phyloP scores from a whole-genome alignment of 2,888 invertebrate species.

The Hirtodrosophila duncani region DNA sequence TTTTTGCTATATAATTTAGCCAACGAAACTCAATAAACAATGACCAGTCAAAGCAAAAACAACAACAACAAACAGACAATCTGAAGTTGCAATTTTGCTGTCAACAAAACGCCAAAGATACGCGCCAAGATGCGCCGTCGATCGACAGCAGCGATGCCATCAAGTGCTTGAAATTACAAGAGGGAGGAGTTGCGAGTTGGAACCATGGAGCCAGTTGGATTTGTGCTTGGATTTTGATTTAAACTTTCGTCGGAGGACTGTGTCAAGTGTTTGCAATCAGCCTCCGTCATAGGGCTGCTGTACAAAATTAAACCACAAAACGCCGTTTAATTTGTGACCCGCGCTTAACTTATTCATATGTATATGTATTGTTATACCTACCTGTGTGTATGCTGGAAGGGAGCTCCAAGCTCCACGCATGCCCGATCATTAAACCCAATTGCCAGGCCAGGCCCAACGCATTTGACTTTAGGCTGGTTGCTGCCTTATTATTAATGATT shows the following conservation, averaged over 20 bases:
- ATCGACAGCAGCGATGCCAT: conserved; percentile 56
- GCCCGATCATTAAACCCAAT: conserved; percentile 57
- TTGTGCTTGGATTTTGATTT: conserved; percentile 47
- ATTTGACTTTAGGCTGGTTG: conserved; percentile 31
- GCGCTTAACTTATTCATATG: too few species aligned
- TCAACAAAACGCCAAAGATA: conserved; percentile 53
- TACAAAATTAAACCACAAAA: too few species aligned
- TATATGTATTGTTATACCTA: too few species aligned
- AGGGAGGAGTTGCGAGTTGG: conserved; percentile 19
- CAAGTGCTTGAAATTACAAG: conserved; percentile 58
- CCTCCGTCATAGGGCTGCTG: conserved; percentile 5
- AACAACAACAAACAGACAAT: conserved; percentile 15
- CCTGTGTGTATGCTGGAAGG: too few species aligned
- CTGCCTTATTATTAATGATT: conserved; percentile 64
- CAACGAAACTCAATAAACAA: conserved; percentile 63
- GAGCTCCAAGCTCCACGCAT: conserved; percentile 17
- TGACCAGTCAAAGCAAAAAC: conserved; percentile 30
- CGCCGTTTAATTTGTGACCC: too few species aligned
- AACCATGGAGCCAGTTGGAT: conserved; percentile 13
- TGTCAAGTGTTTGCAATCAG: conserved; percentile 52
- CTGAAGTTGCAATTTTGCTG: conserved; percentile 70
- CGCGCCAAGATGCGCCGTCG: conserved; percentile 25
- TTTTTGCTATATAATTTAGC: conserved; percentile 59
- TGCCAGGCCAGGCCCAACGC: too few species aligned
- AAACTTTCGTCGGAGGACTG: conserved; percentile 54